Evolutionary conservation across 2,113 vertebrate genomes (phyloP), one percentile per base, ranked within the genome.

Genomic region (Taurulus bubalis): DNA sequence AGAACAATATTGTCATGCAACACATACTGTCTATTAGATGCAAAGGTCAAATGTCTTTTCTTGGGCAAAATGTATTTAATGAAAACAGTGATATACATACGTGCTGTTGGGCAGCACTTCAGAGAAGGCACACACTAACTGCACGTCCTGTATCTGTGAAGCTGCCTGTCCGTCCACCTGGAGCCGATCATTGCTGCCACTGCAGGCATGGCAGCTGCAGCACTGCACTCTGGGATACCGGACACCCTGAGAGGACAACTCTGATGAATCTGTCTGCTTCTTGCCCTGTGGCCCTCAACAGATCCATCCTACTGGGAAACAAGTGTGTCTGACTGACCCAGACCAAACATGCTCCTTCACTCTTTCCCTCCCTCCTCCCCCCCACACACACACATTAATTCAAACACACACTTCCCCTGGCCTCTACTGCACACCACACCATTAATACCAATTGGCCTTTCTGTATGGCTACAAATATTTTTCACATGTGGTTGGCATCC

Each of bases 251-350:
- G 90, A 91, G 84, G 91, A 93, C 64, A 89, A 93, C 92, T 90
- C 93, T 95, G 95, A 95, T 95, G 92, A 94, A 95, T 95, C 88
- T 92, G 92, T 93, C 89, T 94, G 90, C 91, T 89, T 71, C 90
- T 83, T 93, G 92, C 91, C 94, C 95, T 94, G 90, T 95, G 94
- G 92, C 95, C 95, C 14, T 87, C 62, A 88, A 91, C 93, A 94
- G 92, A 95, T 95, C 92, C 92, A 95, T 95, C 94, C 92, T 92
- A 89, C 83, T 87, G 90, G 91, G 90, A 92, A 95, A 94, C 93
- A 93, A 94, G 94, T 94, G 92, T 93, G 93, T 92, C 87, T 91
- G 84, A 78, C 72, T 91, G 90, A 87, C 86, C 90, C 89, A 85
- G 83, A 90, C 88, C 92, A 88, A 91, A 89, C 88, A 92, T 70